phyloP scores from a whole-genome alignment of 2,113 vertebrate species.

The Saimiri boliviensis region DNA sequence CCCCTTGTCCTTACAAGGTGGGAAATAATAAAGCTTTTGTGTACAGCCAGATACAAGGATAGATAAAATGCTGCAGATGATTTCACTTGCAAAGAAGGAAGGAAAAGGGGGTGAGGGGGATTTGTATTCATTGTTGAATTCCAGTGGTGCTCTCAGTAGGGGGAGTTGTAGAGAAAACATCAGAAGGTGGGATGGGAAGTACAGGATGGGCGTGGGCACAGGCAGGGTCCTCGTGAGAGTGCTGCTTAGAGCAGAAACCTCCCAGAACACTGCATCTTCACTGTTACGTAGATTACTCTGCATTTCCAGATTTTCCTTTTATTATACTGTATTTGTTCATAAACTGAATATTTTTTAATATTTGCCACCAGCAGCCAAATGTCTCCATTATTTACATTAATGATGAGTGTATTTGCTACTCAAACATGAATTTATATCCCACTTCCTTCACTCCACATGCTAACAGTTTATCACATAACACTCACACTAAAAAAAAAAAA shows the following conservation, averaged over 20 bases:
- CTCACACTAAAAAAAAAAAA: neutral
- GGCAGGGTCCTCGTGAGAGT: rapidly evolving
- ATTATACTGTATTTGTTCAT: neutral
- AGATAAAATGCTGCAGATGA: neutral
- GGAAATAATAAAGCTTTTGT: neutral
- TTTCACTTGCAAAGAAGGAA: neutral
- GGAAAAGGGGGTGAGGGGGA: neutral
- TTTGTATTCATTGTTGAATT: neutral
- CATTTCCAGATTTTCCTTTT: neutral
- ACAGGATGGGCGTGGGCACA: neutral
- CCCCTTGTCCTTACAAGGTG: neutral
- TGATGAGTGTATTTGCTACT: neutral
- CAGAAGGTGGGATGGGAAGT: neutral
- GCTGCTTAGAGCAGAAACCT: neutral
- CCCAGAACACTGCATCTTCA: neutral
- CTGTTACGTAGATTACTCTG: rapidly evolving
- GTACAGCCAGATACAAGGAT: neutral
- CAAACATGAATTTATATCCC: neutral
- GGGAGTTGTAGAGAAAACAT: neutral
- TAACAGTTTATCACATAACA: neutral
- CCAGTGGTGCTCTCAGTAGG: neutral
- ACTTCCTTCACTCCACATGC: neutral
- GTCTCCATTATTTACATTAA: neutral
- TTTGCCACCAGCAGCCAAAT: neutral
- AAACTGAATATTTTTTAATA: neutral